A percentile compares a stretch with the other conserved stretches of the same genome.
These are phyloP conservation scores for Mobula hypostoma DNA, from an alignment of 2,113 vertebrate genomes.

Conservation along the genomic window DNA sequence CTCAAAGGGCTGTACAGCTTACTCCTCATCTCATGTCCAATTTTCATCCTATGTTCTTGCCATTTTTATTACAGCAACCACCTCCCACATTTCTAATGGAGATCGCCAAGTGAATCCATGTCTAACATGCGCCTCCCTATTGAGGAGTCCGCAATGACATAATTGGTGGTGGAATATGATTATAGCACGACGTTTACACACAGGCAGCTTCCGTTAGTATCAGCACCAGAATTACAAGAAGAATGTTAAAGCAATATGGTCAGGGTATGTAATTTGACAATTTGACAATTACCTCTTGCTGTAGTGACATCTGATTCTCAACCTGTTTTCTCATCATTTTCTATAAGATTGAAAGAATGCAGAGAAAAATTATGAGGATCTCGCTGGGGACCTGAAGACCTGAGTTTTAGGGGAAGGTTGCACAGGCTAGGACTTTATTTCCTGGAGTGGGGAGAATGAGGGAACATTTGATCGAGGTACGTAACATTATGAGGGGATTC, in stretches of 20 bases:
- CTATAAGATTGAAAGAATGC: too few species aligned
- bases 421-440: too few species aligned
- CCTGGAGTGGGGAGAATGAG: too few species aligned
- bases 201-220: background rate
- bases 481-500: too few species aligned
- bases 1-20: too few species aligned
- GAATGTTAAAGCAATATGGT: background rate
- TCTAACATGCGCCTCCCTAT: background rate
- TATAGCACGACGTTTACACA: background rate
- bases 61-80: background rate
- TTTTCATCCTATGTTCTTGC: background rate
- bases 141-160: background rate
- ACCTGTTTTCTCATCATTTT: background rate
- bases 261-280: background rate
- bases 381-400: too few species aligned
- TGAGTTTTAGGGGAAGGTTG: too few species aligned
- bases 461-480: too few species aligned
- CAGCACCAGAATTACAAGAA: background rate
- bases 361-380: too few species aligned
- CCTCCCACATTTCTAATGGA: background rate
- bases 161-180: background rate
- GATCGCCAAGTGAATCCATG: background rate
- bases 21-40: too few species aligned
- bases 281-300: background rate
- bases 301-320: background rate